These are phyloP conservation scores for Epinephelus moara DNA, from an alignment of 2,113 vertebrate genomes.

Conservation along the genomic window DNA sequence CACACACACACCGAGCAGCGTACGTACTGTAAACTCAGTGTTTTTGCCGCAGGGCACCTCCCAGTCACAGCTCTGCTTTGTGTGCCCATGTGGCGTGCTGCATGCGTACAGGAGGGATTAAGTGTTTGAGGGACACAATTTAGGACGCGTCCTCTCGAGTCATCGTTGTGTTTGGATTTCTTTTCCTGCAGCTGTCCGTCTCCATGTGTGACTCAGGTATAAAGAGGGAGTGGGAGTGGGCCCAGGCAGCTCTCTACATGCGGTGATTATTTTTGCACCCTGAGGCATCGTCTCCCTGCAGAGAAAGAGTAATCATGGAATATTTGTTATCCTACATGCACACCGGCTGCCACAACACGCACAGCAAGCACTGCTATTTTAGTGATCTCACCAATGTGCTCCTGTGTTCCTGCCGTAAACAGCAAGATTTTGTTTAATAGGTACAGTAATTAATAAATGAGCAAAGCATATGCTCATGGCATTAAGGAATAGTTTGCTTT, in stretches of 20 bases:
- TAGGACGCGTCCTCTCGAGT: conserved; percentile 41
- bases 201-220: conserved; percentile 56
- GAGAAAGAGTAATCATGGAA: conserved; percentile 57
- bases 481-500: not conserved
- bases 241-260: conserved; percentile 36
- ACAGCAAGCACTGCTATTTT: conserved; percentile 28
- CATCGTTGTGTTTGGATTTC: conserved; percentile 25
- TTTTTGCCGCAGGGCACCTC: conserved; percentile 54
- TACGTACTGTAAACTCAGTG: conserved; percentile 25
- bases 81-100: conserved; percentile 38
- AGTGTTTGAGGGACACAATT: conserved; percentile 38
- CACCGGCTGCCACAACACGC: conserved; percentile 31
- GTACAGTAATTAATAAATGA: conserved; percentile 4
- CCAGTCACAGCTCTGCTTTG: conserved; percentile 45
- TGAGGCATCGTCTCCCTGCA: conserved; percentile 39
- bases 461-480: not conserved
- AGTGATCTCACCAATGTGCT: conserved; percentile 19
- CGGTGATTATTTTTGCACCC: conserved; percentile 55
- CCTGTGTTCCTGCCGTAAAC: conserved; percentile 34
- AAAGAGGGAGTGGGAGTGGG: conserved; percentile 40
- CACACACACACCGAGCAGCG: conserved; percentile 7
- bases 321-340: conserved; percentile 45
- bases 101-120: conserved; percentile 28
- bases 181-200: not conserved
- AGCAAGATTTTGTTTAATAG: conserved; percentile 15